Conservation (phyloP, 2,888 invertebrate species). For the Therioaphis trifolii region DNA sequence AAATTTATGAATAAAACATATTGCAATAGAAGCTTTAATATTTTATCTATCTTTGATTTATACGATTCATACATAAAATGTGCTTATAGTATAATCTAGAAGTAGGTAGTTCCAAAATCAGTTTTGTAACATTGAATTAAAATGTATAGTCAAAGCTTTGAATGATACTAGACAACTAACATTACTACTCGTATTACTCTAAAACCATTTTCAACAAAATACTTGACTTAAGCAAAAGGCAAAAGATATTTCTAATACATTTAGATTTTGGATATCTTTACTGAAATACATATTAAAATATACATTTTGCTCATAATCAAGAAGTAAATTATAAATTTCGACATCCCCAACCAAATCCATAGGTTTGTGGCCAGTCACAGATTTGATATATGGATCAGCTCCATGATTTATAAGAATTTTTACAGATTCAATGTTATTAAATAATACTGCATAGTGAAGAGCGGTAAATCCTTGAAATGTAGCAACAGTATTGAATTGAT, state of each 20-base stretch:
- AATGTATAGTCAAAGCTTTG: no score
- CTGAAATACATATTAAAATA: background rate
- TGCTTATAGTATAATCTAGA: no score
- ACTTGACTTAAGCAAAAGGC: no score
- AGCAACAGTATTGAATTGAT: conserved; percentile 73
- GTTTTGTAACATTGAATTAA: no score
- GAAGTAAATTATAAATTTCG: conserved; percentile 75
- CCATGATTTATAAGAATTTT: conserved; percentile 78
- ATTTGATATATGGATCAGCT: conserved; percentile 79
- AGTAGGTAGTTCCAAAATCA: no score
- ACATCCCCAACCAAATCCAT: conserved; percentile 79
- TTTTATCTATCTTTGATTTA: no score
- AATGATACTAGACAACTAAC: no score
- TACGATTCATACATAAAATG: no score
- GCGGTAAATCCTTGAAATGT: conserved; percentile 86
- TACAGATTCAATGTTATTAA: conserved; percentile 76
- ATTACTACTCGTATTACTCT: no score
- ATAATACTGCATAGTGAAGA: conserved; percentile 87
- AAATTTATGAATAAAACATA: no score
- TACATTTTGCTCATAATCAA: conserved; percentile 48
- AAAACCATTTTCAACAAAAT: no score
- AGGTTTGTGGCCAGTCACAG: conserved; percentile 82
- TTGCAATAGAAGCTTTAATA: no score
- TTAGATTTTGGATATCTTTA: background rate
- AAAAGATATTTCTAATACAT: background rate